These are phyloP conservation scores for Hippocampus barbouri DNA, from an alignment of 2,113 vertebrate genomes.

Conservation along the genomic window DNA sequence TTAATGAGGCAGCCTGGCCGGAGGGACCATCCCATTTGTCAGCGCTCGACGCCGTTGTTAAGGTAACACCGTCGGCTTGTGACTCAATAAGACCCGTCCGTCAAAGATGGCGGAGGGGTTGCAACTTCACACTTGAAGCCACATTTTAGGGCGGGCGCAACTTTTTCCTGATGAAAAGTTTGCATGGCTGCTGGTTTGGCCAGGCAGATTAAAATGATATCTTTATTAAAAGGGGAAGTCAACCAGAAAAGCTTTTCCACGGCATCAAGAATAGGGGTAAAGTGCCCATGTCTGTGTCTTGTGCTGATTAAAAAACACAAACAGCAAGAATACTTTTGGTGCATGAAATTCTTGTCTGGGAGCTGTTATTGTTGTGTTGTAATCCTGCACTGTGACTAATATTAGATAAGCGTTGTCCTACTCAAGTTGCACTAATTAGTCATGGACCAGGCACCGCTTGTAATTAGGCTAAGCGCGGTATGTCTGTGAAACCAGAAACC, in stretches of 20 bases:
- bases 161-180: too few relatives aligned
- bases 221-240: too few relatives aligned
- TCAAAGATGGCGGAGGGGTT: conserved; percentile 36
- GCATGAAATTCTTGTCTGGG: background rate
- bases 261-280: too few relatives aligned
- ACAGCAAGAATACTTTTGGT: background rate
- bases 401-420: background rate
- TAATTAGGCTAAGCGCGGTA: background rate
- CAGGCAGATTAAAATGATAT: background rate
- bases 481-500: background rate
- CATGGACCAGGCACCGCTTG: background rate
- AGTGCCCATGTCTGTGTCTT: too few relatives aligned
- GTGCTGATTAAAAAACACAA: background rate
- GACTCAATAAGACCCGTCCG: conserved; percentile 34
- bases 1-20: conserved; percentile 68
- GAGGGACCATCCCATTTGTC: conserved; percentile 54
- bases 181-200: background rate
- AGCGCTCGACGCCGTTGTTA: conserved; percentile 33
- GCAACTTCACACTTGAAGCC: background rate
- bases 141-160: background rate
- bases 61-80: conserved; percentile 48
- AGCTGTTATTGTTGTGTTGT: background rate
- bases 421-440: conserved; percentile 1
- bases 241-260: too few relatives aligned
- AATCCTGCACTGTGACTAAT: background rate